Base-by-base conservation (phyloP, 2,797 vertebrate species). In the Lophius americanus region DNA sequence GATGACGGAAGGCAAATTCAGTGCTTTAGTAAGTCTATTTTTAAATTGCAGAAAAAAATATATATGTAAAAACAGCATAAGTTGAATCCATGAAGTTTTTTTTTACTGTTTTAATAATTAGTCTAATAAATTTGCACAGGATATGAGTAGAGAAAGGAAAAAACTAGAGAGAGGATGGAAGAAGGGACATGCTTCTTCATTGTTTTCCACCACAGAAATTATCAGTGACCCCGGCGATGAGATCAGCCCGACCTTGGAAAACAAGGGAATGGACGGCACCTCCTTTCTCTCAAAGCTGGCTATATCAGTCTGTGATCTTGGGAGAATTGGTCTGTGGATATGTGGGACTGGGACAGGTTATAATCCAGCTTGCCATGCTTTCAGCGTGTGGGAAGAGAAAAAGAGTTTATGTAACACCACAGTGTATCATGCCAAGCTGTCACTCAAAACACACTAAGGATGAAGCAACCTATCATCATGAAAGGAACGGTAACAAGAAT, bases 291-390 rank as follows among this genome's bases (percentile, higher is more conserved):
- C 9, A 4, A 65, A 60, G 58, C 74, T n/a, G 50, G 75, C 79
- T 67, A 23, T 90, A 89, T 90, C 88, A 79, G 78, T 11, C 55
- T 41, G 37, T 80, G 86, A 92, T 91, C 88, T 83, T 92, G 92
- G 93, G 88, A 85, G 84, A 91, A 92, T 90, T 88, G 88, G 85
- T 81, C 81, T 76, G 80, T 68, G 82, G 78, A 80, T 78, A 78
- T 81, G 79, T 48, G 67, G 75, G 78, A 78, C 50, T 73, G 62
- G 68, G 64, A 71, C 61, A 50, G 6, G 75, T 81, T 77, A 88
- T 85, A 68, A 81, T 83, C 75, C 86, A 70, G 57, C 82, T 64
- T 46, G 72, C 79, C 78, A 82, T 50, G 79, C 81, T 79, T 88
- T 81, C 83, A 78, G 80, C 82, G 76, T 79, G 73, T 59, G 76